These are phyloP conservation scores for Monochamus alternatus DNA, from an alignment of 2,888 invertebrate genomes.

Conservation along the genomic window DNA sequence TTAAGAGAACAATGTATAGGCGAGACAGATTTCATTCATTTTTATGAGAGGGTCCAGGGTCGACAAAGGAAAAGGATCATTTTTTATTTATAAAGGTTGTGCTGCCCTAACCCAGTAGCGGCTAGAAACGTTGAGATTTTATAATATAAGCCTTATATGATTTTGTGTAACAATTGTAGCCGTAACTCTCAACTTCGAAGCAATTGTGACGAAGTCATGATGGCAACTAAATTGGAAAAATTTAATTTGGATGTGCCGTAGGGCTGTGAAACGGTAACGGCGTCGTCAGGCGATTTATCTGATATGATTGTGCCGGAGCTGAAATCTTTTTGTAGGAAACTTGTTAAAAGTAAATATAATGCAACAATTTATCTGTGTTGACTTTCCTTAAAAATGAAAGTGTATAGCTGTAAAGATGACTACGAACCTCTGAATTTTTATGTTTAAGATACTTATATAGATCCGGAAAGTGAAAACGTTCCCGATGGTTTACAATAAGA, in stretches of 20 bases:
- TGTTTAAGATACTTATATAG: no score
- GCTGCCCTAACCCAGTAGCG: background rate
- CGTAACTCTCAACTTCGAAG: background rate
- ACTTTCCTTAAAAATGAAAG: no score
- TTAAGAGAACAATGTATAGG: constrained; percentile 5
- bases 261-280: no score
- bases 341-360: no score
- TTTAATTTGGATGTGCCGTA: background rate
- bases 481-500: no score
- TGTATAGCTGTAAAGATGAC: no score
- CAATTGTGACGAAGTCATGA: background rate
- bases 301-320: no score
- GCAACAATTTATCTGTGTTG: no score
- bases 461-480: no score
- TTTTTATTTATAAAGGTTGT: constrained; percentile 11
- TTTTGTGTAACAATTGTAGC: background rate
- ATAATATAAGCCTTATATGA: background rate
- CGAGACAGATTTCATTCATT: background rate
- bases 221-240: background rate
- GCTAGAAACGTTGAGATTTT: background rate
- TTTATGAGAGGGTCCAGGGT: background rate
- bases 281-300: no score
- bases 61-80: background rate
- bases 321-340: no score
- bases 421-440: no score